phyloP scores from a whole-genome alignment of 2,888 invertebrate genomes.

The Nudaria mundana region DNA sequence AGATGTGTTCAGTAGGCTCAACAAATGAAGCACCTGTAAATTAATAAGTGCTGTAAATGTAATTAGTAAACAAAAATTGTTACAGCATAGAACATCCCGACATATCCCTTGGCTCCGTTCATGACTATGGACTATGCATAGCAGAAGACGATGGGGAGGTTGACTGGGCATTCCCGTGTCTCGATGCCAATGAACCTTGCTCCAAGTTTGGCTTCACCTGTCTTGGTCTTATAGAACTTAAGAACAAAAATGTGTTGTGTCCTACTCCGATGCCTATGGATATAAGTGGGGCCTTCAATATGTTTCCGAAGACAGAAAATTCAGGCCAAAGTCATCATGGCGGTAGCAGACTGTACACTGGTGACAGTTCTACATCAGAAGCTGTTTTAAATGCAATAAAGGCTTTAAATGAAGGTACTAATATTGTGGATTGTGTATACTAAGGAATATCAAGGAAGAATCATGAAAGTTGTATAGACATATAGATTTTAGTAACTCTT shows the following conservation, averaged over 20 bases:
- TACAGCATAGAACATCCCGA: conserved; percentile 84
- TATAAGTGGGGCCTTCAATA: conserved; percentile 54
- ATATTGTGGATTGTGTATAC: not conserved
- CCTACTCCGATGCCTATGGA: conserved; percentile 59
- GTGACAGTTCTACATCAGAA: conserved; percentile 72
- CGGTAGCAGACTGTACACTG: conserved; percentile 61
- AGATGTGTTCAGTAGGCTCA: too few species aligned
- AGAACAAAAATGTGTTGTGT: conserved; percentile 52
- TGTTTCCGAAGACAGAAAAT: conserved; percentile 58
- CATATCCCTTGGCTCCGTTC: conserved; percentile 82
- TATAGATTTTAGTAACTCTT: too few species aligned
- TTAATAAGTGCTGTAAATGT: too few species aligned
- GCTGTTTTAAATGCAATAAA: conserved; percentile 64
- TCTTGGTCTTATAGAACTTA: conserved; percentile 92
- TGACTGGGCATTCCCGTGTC: conserved; percentile 94
- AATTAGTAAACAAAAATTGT: too few species aligned
- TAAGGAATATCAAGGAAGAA: too few species aligned
- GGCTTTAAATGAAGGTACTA: conserved; percentile 71
- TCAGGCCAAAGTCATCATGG: conserved; percentile 62
- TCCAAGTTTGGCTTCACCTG: conserved; percentile 96
- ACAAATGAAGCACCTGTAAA: too few species aligned
- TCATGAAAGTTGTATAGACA: too few species aligned
- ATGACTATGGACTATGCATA: conserved; percentile 93
- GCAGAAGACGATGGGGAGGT: conserved; percentile 98
- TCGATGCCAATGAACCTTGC: conserved; percentile 93